Percentiles rank a stretch among this genome's conserved stretches.
These are phyloP conservation scores for Danaus melanippus DNA, from an alignment of 1,140 invertebrate species.

Conservation along the genomic window DNA sequence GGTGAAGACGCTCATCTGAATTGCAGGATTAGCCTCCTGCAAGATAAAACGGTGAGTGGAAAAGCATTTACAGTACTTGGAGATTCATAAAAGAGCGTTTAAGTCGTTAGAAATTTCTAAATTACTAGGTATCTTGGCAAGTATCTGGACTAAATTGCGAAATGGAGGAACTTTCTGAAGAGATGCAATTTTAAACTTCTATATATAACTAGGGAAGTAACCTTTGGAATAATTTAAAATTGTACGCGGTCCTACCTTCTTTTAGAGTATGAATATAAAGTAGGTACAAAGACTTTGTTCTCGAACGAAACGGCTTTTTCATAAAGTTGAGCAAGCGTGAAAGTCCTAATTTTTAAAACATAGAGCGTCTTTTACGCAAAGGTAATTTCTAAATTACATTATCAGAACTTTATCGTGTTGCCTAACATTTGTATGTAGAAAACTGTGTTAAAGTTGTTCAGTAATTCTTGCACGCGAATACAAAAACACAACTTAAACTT, in stretches of 20 bases:
- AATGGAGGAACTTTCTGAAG: too few species aligned
- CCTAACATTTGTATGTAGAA: not conserved
- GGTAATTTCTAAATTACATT: too few species aligned
- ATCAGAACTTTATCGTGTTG: too few species aligned
- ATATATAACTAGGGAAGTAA: too few species aligned
- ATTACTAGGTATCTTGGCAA: constrained; percentile 4
- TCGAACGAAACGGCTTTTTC: constrained; percentile 1
- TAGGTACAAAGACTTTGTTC: constrained; percentile 1
- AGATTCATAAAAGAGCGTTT: constrained; percentile 1
- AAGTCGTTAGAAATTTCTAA: not conserved
- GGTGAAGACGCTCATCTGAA: constrained; percentile 85
- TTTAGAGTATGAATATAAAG: not conserved
- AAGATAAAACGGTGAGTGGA: constrained; percentile 86
- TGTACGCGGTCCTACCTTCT: too few species aligned
- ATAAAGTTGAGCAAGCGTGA: too few species aligned
- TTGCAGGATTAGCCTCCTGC: constrained; percentile 86
- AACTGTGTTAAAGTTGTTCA: constrained; percentile 8
- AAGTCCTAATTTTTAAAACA: too few species aligned
- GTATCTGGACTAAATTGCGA: too few species aligned
- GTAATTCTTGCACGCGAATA: constrained; percentile 9
- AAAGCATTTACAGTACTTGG: not conserved
- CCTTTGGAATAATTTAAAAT: too few species aligned
- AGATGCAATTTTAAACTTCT: too few species aligned
- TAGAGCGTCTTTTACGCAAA: too few species aligned
- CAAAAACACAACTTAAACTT: constrained; percentile 9